These are phyloP conservation scores for Oryzias javanicus DNA, from an alignment of 2,113 vertebrate species.

Conservation along the genomic window DNA sequence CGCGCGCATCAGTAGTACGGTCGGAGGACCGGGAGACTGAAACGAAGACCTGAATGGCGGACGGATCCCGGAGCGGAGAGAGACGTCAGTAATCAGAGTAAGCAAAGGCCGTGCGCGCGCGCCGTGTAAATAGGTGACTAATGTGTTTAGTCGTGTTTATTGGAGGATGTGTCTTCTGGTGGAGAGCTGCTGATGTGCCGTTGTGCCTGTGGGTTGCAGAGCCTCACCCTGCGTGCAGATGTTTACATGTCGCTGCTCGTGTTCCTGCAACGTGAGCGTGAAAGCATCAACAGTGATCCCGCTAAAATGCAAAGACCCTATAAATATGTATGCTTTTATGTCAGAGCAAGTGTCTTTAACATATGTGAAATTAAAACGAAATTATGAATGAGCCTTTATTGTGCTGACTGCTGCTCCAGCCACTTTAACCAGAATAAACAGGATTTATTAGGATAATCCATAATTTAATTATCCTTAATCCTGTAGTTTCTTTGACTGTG, in stretches of 20 bases:
- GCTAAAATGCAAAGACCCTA: too few species aligned
- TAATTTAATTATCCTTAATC: slow-evolving; percentile 22
- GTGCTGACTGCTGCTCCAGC: not conserved
- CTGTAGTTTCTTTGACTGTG: slow-evolving; percentile 7
- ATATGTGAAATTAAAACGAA: too few species aligned
- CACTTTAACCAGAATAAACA: slow-evolving; percentile 10
- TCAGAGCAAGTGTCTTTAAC: too few species aligned
- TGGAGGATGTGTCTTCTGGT: too few species aligned
- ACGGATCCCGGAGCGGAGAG: slow-evolving; percentile 20
- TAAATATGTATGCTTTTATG: too few species aligned
- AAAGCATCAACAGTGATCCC: too few species aligned
- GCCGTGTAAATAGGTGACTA: too few species aligned
- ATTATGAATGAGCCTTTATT: too few species aligned
- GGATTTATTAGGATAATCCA: slow-evolving; percentile 27
- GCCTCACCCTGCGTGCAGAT: slow-evolving; percentile 60
- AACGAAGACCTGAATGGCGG: slow-evolving; percentile 21
- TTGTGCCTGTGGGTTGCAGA: slow-evolving; percentile 26
- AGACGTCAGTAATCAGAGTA: slow-evolving; percentile 47
- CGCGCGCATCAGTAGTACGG: too few species aligned
- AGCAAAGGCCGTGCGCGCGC: slow-evolving; percentile 25
- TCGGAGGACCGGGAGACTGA: too few species aligned
- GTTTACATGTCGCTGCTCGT: slow-evolving; percentile 46
- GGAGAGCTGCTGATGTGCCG: not conserved
- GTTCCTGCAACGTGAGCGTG: not conserved
- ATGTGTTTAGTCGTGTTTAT: too few species aligned